Conservation (phyloP, 1,140 invertebrate genomes). For the Drosophila jambulina region DNA sequence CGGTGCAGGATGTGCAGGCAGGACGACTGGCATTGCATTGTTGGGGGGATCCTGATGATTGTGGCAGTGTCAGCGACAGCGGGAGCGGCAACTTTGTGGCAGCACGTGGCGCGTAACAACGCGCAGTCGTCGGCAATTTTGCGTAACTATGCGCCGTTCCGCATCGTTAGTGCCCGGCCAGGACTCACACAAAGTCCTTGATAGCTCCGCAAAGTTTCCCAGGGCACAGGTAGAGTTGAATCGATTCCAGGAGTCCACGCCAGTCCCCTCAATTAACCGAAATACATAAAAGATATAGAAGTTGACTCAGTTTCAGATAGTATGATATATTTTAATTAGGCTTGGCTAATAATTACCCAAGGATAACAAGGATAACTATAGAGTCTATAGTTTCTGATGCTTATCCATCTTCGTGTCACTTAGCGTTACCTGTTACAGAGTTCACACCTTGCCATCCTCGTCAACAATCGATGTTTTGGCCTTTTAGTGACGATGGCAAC, state of each 20-base stretch:
- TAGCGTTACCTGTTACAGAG: constrained; percentile 8
- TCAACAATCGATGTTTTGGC: constrained; percentile 22
- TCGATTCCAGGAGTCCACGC: constrained; percentile 30
- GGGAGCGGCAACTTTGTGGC: constrained; percentile 54
- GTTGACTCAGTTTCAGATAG: background rate
- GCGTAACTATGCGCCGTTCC: constrained; percentile 73
- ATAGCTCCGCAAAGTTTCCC: constrained; percentile 56
- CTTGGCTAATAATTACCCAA: background rate
- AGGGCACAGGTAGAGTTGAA: constrained; percentile 64
- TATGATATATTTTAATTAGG: background rate
- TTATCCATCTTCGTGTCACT: background rate
- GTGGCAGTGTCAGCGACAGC: background rate
- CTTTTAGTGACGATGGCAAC: constrained; percentile 48
- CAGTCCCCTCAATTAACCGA: background rate
- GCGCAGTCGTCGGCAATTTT: constrained; percentile 74
- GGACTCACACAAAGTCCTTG: constrained; percentile 20
- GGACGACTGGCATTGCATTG: constrained; percentile 16
- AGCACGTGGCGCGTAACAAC: constrained; percentile 75
- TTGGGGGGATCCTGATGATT: constrained; percentile 17
- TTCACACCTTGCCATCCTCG: background rate
- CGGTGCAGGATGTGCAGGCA: constrained; percentile 10
- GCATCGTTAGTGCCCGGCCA: constrained; percentile 62
- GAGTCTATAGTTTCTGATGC: background rate
- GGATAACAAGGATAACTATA: background rate
- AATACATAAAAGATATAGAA: background rate